Base-by-base conservation (phyloP, 2,797 vertebrate species). In the Crypturellus tataupa region DNA sequence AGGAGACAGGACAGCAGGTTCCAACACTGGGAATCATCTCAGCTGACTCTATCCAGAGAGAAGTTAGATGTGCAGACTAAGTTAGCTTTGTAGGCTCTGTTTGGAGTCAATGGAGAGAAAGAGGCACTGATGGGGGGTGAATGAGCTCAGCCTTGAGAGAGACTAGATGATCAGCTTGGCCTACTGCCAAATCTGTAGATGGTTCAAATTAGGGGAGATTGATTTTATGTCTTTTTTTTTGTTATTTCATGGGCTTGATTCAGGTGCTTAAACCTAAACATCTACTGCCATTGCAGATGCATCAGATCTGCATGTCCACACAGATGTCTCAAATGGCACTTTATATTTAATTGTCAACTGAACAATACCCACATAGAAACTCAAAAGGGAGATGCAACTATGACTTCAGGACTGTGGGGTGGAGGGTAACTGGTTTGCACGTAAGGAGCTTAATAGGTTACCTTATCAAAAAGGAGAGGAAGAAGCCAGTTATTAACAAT, bases 391-490 rank as follows among this genome's bases (percentile, higher is more conserved):
- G 72, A 18, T 71, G 39, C 9, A 77, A 11, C 14, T 21, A 42
- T 25, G 80, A 42, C 25, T 2, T 58, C 58, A 46, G 49, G 67
- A 27, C 35, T 89, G 37, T 19, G 39, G 65, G 62, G 27, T 19
- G 20, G 73, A 76, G 56, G 10, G 8, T 17, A 59, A 25, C 75
- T 79, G 17, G 17, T 63, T 84, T 46, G 27, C 51, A 51, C 14
- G 76, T 88, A 59, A 9, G 56, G 33, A 65, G 40, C 25, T 95
- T 76, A 84, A 86, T 89, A 93, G 86, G 84, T 80, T 2, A 88
- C 13, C 7, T 91, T 91, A 84, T 58, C 71, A 82, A 81, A 93
- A 92, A 79, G 70, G 47, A 90, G 47, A 93, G 73, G 80, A 56
- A 87, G 87, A 47, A 81, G 35, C 40, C 39, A 16, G 37, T 67